Base-by-base conservation (phyloP, 2,888 invertebrate species). In the Synergus umbraculus region DNA sequence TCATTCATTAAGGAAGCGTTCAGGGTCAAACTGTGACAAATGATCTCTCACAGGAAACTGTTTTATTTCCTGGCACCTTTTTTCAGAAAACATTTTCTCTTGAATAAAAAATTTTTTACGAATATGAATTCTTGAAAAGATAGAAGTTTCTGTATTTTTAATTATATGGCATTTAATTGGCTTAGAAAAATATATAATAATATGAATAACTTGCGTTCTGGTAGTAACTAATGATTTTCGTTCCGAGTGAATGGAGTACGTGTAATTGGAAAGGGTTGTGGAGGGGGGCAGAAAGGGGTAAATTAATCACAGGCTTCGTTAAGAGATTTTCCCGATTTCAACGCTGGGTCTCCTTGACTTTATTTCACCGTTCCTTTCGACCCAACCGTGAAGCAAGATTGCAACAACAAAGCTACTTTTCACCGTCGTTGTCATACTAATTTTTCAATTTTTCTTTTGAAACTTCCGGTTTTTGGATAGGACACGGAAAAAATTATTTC, bases 271-370 rank as follows among this genome's bases (percentile, higher is more conserved):
- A n/a, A 29, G 67, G 67, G 46, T 46, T 29, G 13, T 58, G 41
- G 37, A n/a, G 2, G 7, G 12, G n/a, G 41, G 12, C 37, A 9
- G 22, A 73, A 73, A 73, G 54, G 54, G 73, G 73, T 73, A 73
- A 73, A 73, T 73, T 73, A 73, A 73, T 73, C 73, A 73, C 54
- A 73, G 54, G 73, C 73, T 73, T 73, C 73, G 41, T 73, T 73
- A 73, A 58, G n/a, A 73, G 73, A 73, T 73, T 73, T 37, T 15
- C 54, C 54, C 54, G 73, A 73, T 73, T 73, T 73, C 37, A 73
- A n/a, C 29, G 73, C 54, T 73, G n/a, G 73, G 73, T 73, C 18
- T 49, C 73, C 73, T 73, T 73, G 73, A 73, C 54, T 73, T 37
- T 37, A 73, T 73, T 73, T 18, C 54, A 15, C 10, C n/a, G 37